Evolutionary conservation across 2,797 vertebrate genomes (phyloP), one percentile per base, ranked within the genome.

Genomic region (Moxostoma hubbsi): DNA sequence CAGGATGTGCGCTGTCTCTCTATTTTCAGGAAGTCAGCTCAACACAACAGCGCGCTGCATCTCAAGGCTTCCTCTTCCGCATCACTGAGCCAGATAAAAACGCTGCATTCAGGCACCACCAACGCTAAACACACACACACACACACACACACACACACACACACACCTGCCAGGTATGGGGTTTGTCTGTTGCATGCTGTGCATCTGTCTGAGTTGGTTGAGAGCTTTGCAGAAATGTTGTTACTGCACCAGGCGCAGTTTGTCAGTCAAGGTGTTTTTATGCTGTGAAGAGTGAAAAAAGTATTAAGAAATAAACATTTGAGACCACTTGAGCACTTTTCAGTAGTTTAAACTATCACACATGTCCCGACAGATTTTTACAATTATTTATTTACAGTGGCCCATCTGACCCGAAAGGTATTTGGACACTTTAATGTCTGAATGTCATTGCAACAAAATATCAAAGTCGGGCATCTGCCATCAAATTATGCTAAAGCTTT

Each of bases 41-140:
- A 91, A 98, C 97, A 77, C 97, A 97, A 92, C 98, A 95, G 91
- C 95, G 96, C 86, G 95, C 94, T 0, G 93, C 96, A 76, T 97
- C 97, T 62, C 97, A 98, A 89, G 96, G 98, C 86, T 96, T 98
- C 87, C 96, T 96, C 74, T 99, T 99, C 95, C 97, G 96, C 92
- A 98, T 96, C 87, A 97, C 96, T 92, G 96, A 98, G 91, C 96
- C 97, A 87, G 97, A 98, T 87, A 97, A 98, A 93, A 98, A 96
- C 91, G 93, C 96, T 92, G 96, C 62, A 70, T 98, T 78, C 95
- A 96, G 89, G 90, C 97, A 95, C 86, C 96, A 97, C 91, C 94
- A 95, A 89, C 94, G 96, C 92, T 93, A 95, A 63, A 59, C 79
- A 57, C 70, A 75, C 55, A 61, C 96, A 96, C 24, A 24, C 18